Base-by-base conservation (phyloP, 2,888 invertebrate species). In the Rotaria socialis region DNA sequence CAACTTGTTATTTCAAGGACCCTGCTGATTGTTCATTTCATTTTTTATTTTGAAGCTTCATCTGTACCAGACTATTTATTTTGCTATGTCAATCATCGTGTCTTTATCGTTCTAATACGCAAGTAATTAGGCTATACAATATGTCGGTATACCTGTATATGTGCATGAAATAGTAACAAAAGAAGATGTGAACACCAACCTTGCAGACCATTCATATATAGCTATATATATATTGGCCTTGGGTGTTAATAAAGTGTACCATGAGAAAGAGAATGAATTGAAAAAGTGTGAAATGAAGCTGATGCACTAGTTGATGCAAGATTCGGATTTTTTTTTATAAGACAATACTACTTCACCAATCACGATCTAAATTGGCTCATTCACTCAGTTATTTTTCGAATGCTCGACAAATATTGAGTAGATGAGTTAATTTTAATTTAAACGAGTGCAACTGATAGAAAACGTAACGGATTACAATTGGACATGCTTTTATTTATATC, bases 51-150 rank as follows among this genome's bases (percentile, higher is more conserved):
- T 58, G 14, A 58, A n/a, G 24, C 56, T n/a, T 58, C 58, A 24
- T n/a, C n/a, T 58, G 58, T 58, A 58, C n/a, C 58, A 58, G 58
- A 58, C n/a, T 58, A 24, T 67, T 58, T 27, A 27, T 67, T 27
- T 67, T 67, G 27, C 67, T 67, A 35, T 67, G 35, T 67, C 27
- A 67, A 67, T 67, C 67, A 67, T 67, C 67, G n/a, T 60, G 3
- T 60, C 60, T 60, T 60, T 60, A 60, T 60, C 60, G 67, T 35
- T 67, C 67, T 67, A 67, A 67, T 67, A 67, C 67, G 67, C 67
- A 67, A 67, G 67, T 67, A 67, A 67, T 67, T 67, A 67, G 10
- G 27, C 27, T 35, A 35, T 10, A 67, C 27, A 27, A 67, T 27
- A 67, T 67, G 67, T 67, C 14, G 27, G 35, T 27, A 67, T 35